Conservation (phyloP, 2,888 invertebrate species). For the Eudemis profundana region DNA sequence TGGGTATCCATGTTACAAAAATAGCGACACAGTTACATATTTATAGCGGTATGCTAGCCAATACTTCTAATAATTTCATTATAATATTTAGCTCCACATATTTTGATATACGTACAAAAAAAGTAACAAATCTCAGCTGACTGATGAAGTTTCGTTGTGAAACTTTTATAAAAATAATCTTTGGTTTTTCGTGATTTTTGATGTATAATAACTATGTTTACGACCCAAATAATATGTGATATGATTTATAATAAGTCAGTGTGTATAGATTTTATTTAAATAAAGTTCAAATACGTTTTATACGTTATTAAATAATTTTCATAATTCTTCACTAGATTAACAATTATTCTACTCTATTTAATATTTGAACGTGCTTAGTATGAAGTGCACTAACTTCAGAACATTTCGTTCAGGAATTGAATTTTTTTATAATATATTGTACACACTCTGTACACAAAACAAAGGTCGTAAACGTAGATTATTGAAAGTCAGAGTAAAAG, state of each 20-base stretch:
- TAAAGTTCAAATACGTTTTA: neutral
- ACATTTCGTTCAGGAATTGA: constrained; percentile 22
- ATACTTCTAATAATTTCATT: constrained; percentile 18
- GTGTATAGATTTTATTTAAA: too few species aligned
- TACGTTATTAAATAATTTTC: too few species aligned
- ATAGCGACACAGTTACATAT: constrained; percentile 23
- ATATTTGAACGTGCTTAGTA: constrained; percentile 18
- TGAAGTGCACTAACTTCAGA: constrained; percentile 11
- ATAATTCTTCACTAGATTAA: neutral
- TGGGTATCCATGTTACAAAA: constrained; percentile 51
- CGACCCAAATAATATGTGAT: too few species aligned
- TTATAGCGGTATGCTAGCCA: neutral
- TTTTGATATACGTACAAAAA: neutral
- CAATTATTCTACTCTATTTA: neutral
- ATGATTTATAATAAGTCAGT: too few species aligned
- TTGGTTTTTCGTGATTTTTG: too few species aligned
- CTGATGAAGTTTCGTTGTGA: constrained; percentile 22
- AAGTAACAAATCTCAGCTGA: constrained; percentile 27
- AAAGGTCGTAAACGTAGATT: too few species aligned
- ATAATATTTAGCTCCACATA: constrained; percentile 9
- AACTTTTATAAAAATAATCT: neutral
- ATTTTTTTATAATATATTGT: too few species aligned
- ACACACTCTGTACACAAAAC: too few species aligned
- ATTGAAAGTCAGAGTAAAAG: too few species aligned
- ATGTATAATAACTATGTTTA: too few species aligned